A percentile compares a stretch with the other conserved stretches of the same genome.
phyloP scores from a whole-genome alignment of 1,140 invertebrate genomes.

The Meloidogyne floridensis region DNA sequence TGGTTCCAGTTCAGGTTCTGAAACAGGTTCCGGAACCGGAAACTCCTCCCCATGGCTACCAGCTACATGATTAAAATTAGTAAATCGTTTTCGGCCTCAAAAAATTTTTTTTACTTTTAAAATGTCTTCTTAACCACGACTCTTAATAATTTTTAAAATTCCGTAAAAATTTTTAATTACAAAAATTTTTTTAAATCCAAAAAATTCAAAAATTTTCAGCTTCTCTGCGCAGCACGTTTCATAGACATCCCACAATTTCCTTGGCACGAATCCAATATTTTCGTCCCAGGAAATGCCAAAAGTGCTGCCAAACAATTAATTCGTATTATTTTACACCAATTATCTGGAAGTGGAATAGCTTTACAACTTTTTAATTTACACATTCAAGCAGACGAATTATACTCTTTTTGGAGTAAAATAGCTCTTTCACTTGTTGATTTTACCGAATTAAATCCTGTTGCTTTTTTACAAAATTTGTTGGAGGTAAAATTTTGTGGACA shows the following conservation, averaged over 20 bases:
- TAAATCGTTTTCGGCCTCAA: no score
- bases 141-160: no score
- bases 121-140: no score
- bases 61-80: no score
- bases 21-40: no score
- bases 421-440: slow-evolving; percentile 91
- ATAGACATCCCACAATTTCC: slow-evolving; percentile 69
- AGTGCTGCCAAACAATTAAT: slow-evolving; percentile 95
- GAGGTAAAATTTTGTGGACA: slow-evolving; percentile 68
- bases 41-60: no score
- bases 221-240: slow-evolving; percentile 52
- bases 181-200: no score
- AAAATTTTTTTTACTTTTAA: no score
- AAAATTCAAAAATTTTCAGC: slow-evolving; percentile 71
- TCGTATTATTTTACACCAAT: slow-evolving; percentile 88
- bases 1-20: no score
- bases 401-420: slow-evolving; percentile 84
- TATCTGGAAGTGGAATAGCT: slow-evolving; percentile 77
- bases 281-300: slow-evolving; percentile 82
- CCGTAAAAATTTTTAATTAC: no score
- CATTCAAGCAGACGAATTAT: slow-evolving; percentile 55
- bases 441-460: slow-evolving; percentile 89
- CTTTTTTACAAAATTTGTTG: slow-evolving; percentile 84
- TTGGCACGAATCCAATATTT: slow-evolving; percentile 77
- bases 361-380: slow-evolving; percentile 88